phyloP scores from a whole-genome alignment of 2,797 vertebrate species.

The Merluccius polli region DNA sequence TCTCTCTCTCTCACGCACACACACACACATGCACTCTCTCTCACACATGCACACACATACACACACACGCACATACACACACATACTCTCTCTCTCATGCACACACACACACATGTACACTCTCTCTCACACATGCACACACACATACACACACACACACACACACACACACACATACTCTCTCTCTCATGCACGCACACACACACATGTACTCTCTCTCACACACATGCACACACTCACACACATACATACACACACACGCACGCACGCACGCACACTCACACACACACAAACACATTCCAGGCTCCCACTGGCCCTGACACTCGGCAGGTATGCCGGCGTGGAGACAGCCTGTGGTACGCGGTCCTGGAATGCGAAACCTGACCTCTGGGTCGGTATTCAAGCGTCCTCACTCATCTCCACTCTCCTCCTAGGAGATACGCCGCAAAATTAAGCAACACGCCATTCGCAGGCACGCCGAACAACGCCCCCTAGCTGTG shows the following conservation, averaged over 20 bases:
- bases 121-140: not conserved
- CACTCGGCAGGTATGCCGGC: slow-evolving; percentile 69
- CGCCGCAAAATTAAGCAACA: slow-evolving; percentile 37
- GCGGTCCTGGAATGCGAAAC: slow-evolving; percentile 77
- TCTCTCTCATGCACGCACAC: slow-evolving; percentile 31
- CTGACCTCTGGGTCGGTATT: slow-evolving; percentile 69
- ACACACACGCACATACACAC: slow-evolving; percentile 23
- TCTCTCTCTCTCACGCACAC: too few species aligned
- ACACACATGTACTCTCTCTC: not conserved
- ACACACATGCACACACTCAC: too few species aligned
- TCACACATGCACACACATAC: not conserved
- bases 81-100: not conserved
- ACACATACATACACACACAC: slow-evolving; percentile 8
- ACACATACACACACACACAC: slow-evolving; percentile 23
- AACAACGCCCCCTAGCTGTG: too few species aligned
- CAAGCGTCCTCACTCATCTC: slow-evolving; percentile 71
- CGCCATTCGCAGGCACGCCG: too few species aligned
- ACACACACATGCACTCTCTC: too few species aligned
- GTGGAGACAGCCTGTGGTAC: slow-evolving; percentile 68
- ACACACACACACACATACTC: slow-evolving; percentile 36
- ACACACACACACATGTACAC: too few species aligned
- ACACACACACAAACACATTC: slow-evolving; percentile 49
- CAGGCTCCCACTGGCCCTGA: slow-evolving; percentile 48
- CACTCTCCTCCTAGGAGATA: slow-evolving; percentile 59
- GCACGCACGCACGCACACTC: slow-evolving; percentile 18